Evolutionary conservation across 2,113 vertebrate species (phyloP), one percentile per base, ranked within the genome.

Genomic region (Piaya cayana): DNA sequence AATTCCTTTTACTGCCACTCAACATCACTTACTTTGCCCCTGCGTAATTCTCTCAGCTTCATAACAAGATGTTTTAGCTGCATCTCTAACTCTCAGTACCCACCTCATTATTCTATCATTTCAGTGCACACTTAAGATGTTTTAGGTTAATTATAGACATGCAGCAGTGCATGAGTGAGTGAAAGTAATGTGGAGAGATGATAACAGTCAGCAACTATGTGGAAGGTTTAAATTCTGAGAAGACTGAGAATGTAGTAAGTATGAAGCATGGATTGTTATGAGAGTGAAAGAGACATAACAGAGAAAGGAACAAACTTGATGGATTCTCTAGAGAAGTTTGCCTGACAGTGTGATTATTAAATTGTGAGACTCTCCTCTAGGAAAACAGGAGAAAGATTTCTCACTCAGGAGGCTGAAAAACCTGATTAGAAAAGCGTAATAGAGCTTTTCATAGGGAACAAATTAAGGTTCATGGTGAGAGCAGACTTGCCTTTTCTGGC

Each of bases 141-240:
- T 93, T 86, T 25, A 88, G 65, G 90, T 93, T 97, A 96, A 95
- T 96, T 93, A 93, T 96, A 97, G 93, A 93, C 64, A 36, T 83
- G 65, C 43, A 80, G 55, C 45, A 68, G 82, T 59, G 36, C 79
- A 55, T 36, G 60, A 92, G 72, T 76, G 83, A 94, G 87, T 71
- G 93, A 82, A 69, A 81, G 58, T 71, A 68, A 75, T 1, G 0
- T 7, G 25, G 39, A 67, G 34, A 90, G 82, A 80, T 89, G 39
- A 95, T 94, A 95, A 93, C 72, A 84, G 65, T 10, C 65, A 79
- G 60, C 30, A 96, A 58, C 82, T 88, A 82, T 65, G 80, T 4
- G 5, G 68, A 86, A 72, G 34, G 36, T 84, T 88, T 93, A 88
- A 92, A 96, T 53, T 30, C 47, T 81, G 58, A 82, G 88, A 50